Evolutionary conservation across 2,888 invertebrate species (phyloP), one percentile per base, ranked within the genome.

Genomic region (Diploptera punctata): DNA sequence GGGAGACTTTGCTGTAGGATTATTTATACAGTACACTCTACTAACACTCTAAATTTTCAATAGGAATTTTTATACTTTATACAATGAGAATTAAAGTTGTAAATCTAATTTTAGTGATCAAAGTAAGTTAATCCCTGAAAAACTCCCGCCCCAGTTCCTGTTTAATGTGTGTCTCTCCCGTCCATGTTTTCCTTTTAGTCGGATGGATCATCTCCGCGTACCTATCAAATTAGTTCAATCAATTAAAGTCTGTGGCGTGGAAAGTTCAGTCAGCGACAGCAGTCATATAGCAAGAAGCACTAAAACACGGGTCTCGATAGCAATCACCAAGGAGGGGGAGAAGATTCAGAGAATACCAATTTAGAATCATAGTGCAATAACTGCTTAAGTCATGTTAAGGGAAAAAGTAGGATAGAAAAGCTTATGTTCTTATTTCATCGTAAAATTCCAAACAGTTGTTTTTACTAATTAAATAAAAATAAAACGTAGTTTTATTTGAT

Each of bases 181-280:
- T 33, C 2, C 57, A 57, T 57, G 57, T 57, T 29, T 57, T 57
- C 31, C 29, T 29, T 57, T 10, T 29, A 29, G 16, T 26, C 57
- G 57, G 18, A 57, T 57, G 29, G 57, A 57, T 57, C 26, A 57
- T 57, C 57, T 54, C n/a, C 2, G 54, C 29, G n/a, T 29, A 16
- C 57, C 67, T n/a, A 67, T 47, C 67, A 67, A 67, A 67, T 67
- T 43, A 67, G 67, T 43, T 67, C 67, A 29, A 67, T 49, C 38
- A 65, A 67, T 67, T 67, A 43, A 47, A 47, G n/a, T 24, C 67
- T 18, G 26, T 67, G 43, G 49, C 26, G 47, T 47, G 67, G 67
- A 67, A 67, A 65, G 16, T 65, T 31, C 38, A 65, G 43, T 18
- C 65, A 65, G 49, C 16, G 16, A 33, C 7, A 33, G 1, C 18